A percentile compares a stretch with the other conserved stretches of the same genome.
phyloP scores from a whole-genome alignment of 1,140 invertebrate species.

The Cryptotermes secundus region DNA sequence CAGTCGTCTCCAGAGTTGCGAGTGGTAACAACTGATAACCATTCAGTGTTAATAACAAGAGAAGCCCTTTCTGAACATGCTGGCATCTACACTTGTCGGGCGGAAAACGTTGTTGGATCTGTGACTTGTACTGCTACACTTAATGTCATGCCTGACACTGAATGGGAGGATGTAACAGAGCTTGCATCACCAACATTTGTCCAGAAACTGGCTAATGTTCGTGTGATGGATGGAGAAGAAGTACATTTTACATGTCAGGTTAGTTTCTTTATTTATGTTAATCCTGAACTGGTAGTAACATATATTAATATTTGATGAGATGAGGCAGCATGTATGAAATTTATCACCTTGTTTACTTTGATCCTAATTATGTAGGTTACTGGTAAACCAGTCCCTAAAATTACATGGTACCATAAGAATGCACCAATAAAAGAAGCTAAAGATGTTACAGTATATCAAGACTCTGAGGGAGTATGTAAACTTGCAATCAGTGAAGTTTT shows the following conservation, averaged over 20 bases:
- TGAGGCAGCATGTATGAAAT: neutral
- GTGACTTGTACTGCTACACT: constrained; percentile 79
- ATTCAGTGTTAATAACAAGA: constrained; percentile 77
- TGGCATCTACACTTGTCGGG: constrained; percentile 83
- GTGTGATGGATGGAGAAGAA: constrained; percentile 91
- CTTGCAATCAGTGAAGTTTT: constrained; percentile 89
- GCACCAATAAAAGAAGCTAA: constrained; percentile 72
- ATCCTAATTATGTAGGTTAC: constrained; percentile 46
- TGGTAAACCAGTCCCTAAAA: constrained; percentile 78
- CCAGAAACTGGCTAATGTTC: constrained; percentile 65
- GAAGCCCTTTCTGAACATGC: constrained; percentile 68
- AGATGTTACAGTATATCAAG: constrained; percentile 73
- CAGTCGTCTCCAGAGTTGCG: constrained; percentile 64
- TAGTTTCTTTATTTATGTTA: constrained; percentile 22
- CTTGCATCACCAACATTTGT: constrained; percentile 73
- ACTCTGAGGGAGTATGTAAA: constrained; percentile 75
- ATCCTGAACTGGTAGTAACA: no score
- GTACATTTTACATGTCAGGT: constrained; percentile 76
- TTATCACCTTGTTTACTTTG: neutral
- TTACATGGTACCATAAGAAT: constrained; percentile 79
- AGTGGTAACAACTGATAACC: constrained; percentile 74
- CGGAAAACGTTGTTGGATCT: constrained; percentile 83
- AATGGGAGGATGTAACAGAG: constrained; percentile 60
- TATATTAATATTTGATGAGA: neutral
- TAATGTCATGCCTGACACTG: constrained; percentile 61